Evolutionary conservation across 2,113 vertebrate genomes (phyloP).

Genomic region (Oryzias javanicus): DNA sequence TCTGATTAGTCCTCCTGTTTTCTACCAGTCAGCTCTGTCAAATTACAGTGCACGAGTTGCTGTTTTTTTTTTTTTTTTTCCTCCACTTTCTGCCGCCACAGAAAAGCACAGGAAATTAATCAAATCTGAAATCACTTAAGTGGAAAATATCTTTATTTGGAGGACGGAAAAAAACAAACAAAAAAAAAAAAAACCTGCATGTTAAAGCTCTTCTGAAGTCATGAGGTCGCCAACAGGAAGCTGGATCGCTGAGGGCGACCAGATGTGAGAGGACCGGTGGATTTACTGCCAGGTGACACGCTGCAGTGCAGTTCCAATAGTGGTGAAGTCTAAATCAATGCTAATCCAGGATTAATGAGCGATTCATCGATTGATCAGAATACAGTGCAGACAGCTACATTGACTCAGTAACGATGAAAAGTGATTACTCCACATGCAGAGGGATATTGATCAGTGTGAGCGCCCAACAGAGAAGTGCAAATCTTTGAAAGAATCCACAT

Average conservation of each 20-base stretch:
- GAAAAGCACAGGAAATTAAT: background rate
- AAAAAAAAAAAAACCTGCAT: slow-evolving; percentile 1
- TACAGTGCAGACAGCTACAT: slow-evolving; percentile 29
- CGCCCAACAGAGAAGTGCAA: no score
- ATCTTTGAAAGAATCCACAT: no score
- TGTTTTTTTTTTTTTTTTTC: background rate
- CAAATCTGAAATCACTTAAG: slow-evolving; percentile 8
- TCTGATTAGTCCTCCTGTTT: slow-evolving; percentile 31
- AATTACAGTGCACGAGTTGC: slow-evolving; percentile 6
- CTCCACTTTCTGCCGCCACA: slow-evolving; percentile 1
- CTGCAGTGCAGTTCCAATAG: slow-evolving; percentile 13
- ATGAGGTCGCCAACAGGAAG: slow-evolving; percentile 7
- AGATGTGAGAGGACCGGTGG: background rate
- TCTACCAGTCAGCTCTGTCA: slow-evolving; percentile 3
- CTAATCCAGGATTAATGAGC: slow-evolving; percentile 52
- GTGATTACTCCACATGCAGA: slow-evolving; percentile 40
- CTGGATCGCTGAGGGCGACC: background rate
- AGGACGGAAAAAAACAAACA: no score
- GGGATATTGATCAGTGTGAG: slow-evolving; percentile 27
- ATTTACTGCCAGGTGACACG: slow-evolving; percentile 8
- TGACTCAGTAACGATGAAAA: slow-evolving; percentile 49
- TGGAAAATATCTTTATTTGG: slow-evolving; percentile 11
- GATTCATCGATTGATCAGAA: slow-evolving; percentile 58
- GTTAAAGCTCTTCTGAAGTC: background rate
- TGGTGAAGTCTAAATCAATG: slow-evolving; percentile 35